These are phyloP conservation scores for Melanaphis sacchari DNA, from an alignment of 1,140 invertebrate genomes.

Conservation along the genomic window DNA sequence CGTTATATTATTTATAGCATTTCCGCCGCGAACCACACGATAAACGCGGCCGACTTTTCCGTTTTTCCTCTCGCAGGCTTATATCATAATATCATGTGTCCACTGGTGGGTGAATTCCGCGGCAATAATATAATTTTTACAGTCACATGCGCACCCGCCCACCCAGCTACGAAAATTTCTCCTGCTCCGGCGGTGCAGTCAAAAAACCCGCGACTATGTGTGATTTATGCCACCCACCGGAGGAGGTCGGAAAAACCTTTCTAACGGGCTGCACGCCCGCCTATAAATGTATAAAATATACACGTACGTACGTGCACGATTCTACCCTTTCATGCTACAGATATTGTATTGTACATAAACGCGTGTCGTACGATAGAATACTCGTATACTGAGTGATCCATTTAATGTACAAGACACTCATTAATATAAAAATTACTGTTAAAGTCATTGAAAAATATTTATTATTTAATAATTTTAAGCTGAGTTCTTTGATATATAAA, in stretches of 20 bases:
- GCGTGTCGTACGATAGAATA: not conserved
- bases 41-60: not conserved
- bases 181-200: not conserved
- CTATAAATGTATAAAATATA: not conserved
- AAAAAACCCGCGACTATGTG: conserved; percentile 2
- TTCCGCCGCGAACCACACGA: not conserved
- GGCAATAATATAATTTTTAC: conserved; percentile 37
- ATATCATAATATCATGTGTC: not conserved
- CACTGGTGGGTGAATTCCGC: not conserved
- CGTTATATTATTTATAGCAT: conserved; percentile 31
- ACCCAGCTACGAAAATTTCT: conserved; percentile 4
- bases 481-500: too few relatives aligned
- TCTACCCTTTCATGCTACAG: not conserved
- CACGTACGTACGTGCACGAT: not conserved
- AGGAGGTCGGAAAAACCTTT: conserved; percentile 33
- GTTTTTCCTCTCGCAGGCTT: not conserved
- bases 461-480: too few relatives aligned
- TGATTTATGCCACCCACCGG: conserved; percentile 32
- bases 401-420: too few relatives aligned
- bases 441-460: too few relatives aligned
- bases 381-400: not conserved
- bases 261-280: not conserved
- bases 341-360: not conserved
- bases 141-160: not conserved
- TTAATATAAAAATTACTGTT: too few relatives aligned